Evolutionary conservation across 2,113 vertebrate species (phyloP).

Genomic region (Triplophysa siluroides): DNA sequence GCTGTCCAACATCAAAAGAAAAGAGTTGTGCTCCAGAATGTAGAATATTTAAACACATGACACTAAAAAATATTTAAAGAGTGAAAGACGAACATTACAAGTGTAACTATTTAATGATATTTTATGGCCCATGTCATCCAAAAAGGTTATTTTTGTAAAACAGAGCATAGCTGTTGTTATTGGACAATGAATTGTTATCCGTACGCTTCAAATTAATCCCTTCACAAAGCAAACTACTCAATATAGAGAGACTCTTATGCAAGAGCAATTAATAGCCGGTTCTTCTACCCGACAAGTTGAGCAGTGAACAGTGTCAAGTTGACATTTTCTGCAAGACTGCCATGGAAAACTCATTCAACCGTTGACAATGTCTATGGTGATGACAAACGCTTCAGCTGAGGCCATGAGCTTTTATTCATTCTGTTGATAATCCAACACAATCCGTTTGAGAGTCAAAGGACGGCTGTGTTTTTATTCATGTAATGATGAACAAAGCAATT

Average conservation of each 20-base stretch:
- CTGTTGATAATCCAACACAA: not conserved
- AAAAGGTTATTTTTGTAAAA: not conserved
- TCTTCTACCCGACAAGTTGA: not conserved
- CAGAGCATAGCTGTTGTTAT: not conserved
- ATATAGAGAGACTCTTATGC: slow-evolving; percentile 30
- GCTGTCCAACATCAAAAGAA: not conserved
- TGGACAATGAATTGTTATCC: not conserved
- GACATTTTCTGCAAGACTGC: not conserved
- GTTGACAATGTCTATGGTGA: not conserved
- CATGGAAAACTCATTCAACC: not conserved
- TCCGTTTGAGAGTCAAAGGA: not conserved
- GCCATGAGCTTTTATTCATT: not conserved
- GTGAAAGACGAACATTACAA: not conserved
- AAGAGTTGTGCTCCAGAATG: not conserved
- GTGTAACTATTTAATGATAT: not conserved
- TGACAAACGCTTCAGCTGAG: not conserved
- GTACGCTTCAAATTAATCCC: slow-evolving; percentile 17
- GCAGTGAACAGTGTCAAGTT: not conserved
- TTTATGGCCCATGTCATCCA: not conserved
- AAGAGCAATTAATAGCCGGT: slow-evolving; percentile 6
- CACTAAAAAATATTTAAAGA: not conserved
- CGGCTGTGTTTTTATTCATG: not conserved
- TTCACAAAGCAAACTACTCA: slow-evolving; percentile 16
- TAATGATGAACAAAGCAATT: not conserved
- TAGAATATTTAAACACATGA: not conserved